Evolutionary conservation across 1,140 invertebrate species (phyloP), one percentile per base, ranked within the genome.

Genomic region (Ips nitidus): DNA sequence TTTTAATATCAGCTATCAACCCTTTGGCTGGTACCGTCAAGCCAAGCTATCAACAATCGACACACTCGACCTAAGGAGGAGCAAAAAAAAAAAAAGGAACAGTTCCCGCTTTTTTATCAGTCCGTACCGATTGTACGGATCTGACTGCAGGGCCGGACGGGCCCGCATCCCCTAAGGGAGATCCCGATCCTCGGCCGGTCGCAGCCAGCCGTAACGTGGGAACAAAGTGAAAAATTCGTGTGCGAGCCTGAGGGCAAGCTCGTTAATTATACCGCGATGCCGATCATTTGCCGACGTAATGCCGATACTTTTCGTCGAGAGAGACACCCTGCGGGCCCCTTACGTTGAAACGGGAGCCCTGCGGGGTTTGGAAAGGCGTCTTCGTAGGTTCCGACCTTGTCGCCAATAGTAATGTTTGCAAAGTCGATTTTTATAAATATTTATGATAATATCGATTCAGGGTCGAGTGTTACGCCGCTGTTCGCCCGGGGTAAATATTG

Each of bases 161-260:
- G 59, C 43, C 50, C 52, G 8, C 43, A 41, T 45, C 58, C 66
- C 5, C 6, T 39, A 59, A 59, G 37, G 8, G 41, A 56, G 66
- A 68, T 68, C 57, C 66, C 66, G 66, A 67, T 67, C 42, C 41
- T 67, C 45, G 43, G 47, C 45, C 66, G 59, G 64, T 64, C 50
- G 4, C 64, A 58, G 50, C 66, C 58, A 69, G 66, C 66, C 66
- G 66, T 69, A 56, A 69, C 66, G 66, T 69, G 66, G 66, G 66
- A 69, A 69, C 66, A 69, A 40, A 69, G 66, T 69, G 66, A 69
- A 69, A 69, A 69, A 69, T 69, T 69, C 66, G 66, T 69, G 66
- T 69, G 66, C 59, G 66, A 52, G 66, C 66, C 59, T 8, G 8
- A 2, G 52, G 66, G 22, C 47, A 62, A 22, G 47, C 53, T 53